Base-by-base conservation (phyloP, 1,140 invertebrate species). In the Apis dorsata region DNA sequence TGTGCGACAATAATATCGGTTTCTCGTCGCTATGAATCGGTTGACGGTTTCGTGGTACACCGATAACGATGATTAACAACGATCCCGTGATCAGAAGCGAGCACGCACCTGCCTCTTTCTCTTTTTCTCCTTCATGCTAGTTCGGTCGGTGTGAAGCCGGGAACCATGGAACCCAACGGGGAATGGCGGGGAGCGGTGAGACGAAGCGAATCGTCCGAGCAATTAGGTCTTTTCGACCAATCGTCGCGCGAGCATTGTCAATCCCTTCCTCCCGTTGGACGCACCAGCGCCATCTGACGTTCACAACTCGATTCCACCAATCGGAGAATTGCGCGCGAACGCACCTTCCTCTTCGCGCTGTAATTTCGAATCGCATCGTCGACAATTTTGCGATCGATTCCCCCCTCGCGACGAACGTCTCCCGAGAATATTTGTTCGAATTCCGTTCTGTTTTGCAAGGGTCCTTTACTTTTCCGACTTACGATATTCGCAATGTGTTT, bases 51-150 rank as follows among this genome's bases (percentile, higher is more conserved):
- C 70, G 57, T 69, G 59, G 53, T 57, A 74, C 71, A 44, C 75
- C 79, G 79, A 84, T 81, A 81, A 83, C 84, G 68, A 44, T 63
- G 66, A 63, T 69, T 74, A 65, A 34, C 75, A 59, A 13, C 73
- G 74, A 55, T 51, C 28, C 66, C 73, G 65, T 77, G 80, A 21
- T 60, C 57, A 51, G 59, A 55, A 83, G 78, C 51, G 80, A 75
- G 65, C 57, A 74, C 63, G 24, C 63, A 76, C 49, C 55, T 34
- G 63, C 68, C 70, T 77, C 74, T 78, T 15, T 68, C 71, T 79
- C 69, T 72, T 28, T 79, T 44, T 53, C 66, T 79, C 69, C 24
- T 34, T 72, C 66, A 24, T 44, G 55, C 17, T 0, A 10, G 53
- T 62, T 53, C 55, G 53, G 62, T 44, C 63, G 65, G 34, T 7